A percentile compares a stretch with the other conserved stretches of the same genome.
Evolutionary conservation across 2,797 vertebrate genomes (phyloP).

Genomic region (Aplochiton taeniatus): DNA sequence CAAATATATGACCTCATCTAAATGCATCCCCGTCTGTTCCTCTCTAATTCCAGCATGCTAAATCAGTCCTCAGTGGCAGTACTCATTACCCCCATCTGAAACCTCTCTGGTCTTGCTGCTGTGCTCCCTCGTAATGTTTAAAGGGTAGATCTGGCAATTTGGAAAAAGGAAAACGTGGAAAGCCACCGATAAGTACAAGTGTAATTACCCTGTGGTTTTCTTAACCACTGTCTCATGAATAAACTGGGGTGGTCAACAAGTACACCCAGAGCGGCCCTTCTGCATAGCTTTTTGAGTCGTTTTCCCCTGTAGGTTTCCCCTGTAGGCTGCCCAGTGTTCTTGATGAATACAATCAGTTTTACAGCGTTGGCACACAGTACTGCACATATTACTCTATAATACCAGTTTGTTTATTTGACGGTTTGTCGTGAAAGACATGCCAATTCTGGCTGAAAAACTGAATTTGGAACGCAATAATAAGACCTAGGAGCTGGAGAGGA

Average conservation of each 20-base stretch:
- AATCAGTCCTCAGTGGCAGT: constrained; percentile 56
- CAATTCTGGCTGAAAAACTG: no score
- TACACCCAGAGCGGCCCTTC: constrained; percentile 14
- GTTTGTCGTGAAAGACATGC: no score
- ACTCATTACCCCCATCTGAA: constrained; percentile 68
- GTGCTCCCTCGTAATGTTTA: constrained; percentile 65
- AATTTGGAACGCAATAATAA: no score
- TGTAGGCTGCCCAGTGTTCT: no score
- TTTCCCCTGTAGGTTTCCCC: no score
- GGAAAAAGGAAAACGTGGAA: constrained; percentile 35
- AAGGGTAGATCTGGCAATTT: constrained; percentile 46
- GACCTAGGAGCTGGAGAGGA: no score
- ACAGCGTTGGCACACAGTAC: no score
- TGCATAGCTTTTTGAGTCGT: background rate
- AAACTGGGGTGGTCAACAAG: constrained; percentile 29
- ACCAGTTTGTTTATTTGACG: no score
- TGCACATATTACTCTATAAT: no score
- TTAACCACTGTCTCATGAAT: constrained; percentile 36
- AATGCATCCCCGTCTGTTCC: constrained; percentile 53
- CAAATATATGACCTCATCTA: constrained; percentile 57
- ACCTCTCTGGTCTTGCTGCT: constrained; percentile 62
- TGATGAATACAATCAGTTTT: no score
- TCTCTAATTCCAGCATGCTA: constrained; percentile 63
- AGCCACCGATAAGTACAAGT: constrained; percentile 27
- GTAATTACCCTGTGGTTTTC: constrained; percentile 45